These are phyloP conservation scores for Rostratula benghalensis DNA, from an alignment of 2,113 vertebrate genomes.

Conservation along the genomic window DNA sequence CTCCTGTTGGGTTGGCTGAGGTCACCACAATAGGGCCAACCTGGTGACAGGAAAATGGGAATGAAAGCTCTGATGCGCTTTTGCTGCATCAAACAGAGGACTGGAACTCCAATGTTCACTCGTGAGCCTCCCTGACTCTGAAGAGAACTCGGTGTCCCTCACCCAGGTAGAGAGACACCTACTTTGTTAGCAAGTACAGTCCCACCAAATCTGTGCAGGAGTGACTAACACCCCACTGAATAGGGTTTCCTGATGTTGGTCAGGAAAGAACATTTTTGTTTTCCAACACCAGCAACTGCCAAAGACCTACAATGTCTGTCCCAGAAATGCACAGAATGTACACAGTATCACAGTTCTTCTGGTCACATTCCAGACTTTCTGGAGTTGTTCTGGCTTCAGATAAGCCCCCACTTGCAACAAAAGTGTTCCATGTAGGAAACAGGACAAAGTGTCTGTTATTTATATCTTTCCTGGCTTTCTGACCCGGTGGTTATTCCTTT, in stretches of 20 bases:
- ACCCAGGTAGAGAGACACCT: not conserved
- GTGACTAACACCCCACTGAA: not conserved
- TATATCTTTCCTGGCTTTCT: not conserved
- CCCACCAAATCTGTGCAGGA: not conserved
- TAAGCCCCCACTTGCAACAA: accelerated
- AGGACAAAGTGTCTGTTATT: not conserved
- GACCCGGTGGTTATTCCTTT: not conserved
- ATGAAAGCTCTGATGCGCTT: not conserved
- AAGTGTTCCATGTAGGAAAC: not conserved
- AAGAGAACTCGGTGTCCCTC: not conserved
- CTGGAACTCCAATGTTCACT: not conserved
- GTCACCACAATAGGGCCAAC: slow-evolving; percentile 89
- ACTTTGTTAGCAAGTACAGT: not conserved
- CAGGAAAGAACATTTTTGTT: not conserved
- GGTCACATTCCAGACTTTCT: not conserved
- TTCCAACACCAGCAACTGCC: not conserved
- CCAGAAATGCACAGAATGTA: not conserved
- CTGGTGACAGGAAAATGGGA: slow-evolving; percentile 25
- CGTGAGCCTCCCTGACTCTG: not conserved
- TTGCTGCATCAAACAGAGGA: not conserved
- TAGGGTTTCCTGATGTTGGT: not conserved
- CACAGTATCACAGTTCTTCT: not conserved
- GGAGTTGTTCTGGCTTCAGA: not conserved
- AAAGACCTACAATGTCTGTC: not conserved
- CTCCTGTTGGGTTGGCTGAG: slow-evolving; percentile 90